phyloP scores from a whole-genome alignment of 2,113 vertebrate genomes.

The Lamprologus sp. region DNA sequence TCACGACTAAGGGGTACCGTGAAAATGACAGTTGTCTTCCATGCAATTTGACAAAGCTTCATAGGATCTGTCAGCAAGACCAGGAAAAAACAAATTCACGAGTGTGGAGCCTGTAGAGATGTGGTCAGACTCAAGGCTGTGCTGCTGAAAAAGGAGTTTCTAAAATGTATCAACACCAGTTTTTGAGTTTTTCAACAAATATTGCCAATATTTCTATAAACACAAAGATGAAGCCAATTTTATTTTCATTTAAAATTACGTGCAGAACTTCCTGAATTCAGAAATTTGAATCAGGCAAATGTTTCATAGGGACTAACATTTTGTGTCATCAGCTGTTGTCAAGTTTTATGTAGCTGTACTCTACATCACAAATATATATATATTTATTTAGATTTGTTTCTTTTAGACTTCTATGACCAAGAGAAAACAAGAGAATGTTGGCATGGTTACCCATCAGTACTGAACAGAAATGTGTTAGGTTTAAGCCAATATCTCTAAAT shows the following conservation, averaged over 20 bases:
- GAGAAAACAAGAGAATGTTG: not conserved
- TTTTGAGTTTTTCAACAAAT: not conserved
- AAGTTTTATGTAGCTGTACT: not conserved
- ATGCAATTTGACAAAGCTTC: not conserved
- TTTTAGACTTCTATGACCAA: not conserved
- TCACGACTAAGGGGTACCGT: accelerated
- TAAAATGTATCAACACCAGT: not conserved
- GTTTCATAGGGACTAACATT: accelerated
- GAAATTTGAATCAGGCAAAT: not conserved
- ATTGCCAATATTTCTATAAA: not conserved
- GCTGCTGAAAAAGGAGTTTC: not conserved
- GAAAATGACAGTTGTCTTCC: not conserved
- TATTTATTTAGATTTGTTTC: accelerated
- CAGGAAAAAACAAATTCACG: not conserved
- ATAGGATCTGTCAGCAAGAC: not conserved
- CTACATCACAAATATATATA: not conserved
- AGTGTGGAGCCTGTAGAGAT: not conserved
- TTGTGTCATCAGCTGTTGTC: not conserved
- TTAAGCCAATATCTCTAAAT: not conserved
- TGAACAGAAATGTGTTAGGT: not conserved
- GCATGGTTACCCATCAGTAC: not conserved
- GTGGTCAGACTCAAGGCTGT: not conserved
- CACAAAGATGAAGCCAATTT: not conserved
- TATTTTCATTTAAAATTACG: accelerated
- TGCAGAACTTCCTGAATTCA: not conserved